Base-by-base conservation (phyloP, 30 jellyfish, hydroid and myxozoan genomes). In the Aurelia aurita complex sp. Pacific region DNA sequence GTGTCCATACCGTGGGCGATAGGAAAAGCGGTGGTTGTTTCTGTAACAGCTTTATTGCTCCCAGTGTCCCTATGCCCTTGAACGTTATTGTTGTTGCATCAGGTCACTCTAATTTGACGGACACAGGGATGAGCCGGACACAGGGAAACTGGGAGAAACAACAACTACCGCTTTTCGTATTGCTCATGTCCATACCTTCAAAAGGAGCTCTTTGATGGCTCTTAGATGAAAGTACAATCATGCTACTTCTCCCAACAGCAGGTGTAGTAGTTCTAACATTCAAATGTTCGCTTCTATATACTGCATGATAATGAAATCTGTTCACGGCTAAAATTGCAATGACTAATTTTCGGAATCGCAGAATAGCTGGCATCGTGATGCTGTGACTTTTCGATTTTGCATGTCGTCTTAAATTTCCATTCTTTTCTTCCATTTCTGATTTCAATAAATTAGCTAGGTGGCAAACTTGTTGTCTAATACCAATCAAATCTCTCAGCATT, bases 261-360 rank as follows among this genome's bases (percentile, higher is more conserved):
- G 73, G 32, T 5, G 68, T 9, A 23, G 50, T 15, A 5, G 46
- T 46, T 6, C 64, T 67, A 3, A 79, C 42, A 5, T 64, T 79
- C 57, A 79, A 14, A 35, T 64, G 32, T 29, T n/a, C 81, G 2
- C 61, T 17, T 53, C 69, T 79, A 79, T 19, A 79, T 11, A 36
- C 11, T 14, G 89, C 89, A 51, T 79, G 85, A 10, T 59, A 62
- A 32, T 40, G 17, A 57, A 89, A 65, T 68, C 97, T 52, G 51
- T 89, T 91, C 10, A 68, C 75, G 5, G 91, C 96, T 59, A 91
- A 55, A 60, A 91, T 90, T 0, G 80, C 96, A 42, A 91, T 61
- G 54, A 91, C 97, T 16, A 79, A 73, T 13, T 78, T 66, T n/a
- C 97, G 79, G 66, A 91, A 91, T 36, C 75, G 74, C 16, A 91